Base-by-base conservation (phyloP, 2,797 vertebrate species). In the Acipenser ruthenus region DNA sequence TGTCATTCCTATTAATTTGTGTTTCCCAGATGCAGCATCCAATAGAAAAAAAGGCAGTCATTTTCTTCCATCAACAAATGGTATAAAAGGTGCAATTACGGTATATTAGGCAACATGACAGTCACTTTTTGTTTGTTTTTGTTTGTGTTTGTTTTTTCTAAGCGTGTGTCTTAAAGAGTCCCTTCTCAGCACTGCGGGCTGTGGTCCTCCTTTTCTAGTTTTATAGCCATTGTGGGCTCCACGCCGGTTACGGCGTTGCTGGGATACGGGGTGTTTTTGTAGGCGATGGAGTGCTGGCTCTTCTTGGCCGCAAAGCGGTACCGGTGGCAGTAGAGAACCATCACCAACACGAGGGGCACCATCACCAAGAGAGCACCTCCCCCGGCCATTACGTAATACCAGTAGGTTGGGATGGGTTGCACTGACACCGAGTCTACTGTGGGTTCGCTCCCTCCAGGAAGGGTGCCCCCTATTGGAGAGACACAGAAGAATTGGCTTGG, bases 341-440 rank as follows among this genome's bases (percentile, higher is more conserved):
- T 89, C 85, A 88, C 90, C 91, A 95, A 92, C 11, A 83, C 89
- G 78, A 94, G 84, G 79, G 89, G 93, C 80, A 93, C 89, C 91
- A 99, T 91, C 82, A 98, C 93, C 88, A 98, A 86, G 85, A 95
- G 84, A 78, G 92, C 94, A 69, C 92, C 95, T 74, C 92, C 94
- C 84, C 95, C 93, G 73, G 93, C 95, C 92, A 99, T 91, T 86
- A 95, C 90, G 93, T 97, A 98, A 95, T 95, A 97, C 96, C 96
- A 98, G 93, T 92, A 96, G 92, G 90, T 87, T 79, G 94, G 94
- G 83, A 97, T 88, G 75, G 93, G 93, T 88, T 94, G 93, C 89
- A 92, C 89, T 85, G 92, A 93, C 91, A 98, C 94, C 82, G 93
- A 91, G 91, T 94, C 92, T 93, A 96, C 93, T 85, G 96, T 98